Evolutionary conservation across 1,140 invertebrate genomes (phyloP).

Genomic region (Nomia melanderi): DNA sequence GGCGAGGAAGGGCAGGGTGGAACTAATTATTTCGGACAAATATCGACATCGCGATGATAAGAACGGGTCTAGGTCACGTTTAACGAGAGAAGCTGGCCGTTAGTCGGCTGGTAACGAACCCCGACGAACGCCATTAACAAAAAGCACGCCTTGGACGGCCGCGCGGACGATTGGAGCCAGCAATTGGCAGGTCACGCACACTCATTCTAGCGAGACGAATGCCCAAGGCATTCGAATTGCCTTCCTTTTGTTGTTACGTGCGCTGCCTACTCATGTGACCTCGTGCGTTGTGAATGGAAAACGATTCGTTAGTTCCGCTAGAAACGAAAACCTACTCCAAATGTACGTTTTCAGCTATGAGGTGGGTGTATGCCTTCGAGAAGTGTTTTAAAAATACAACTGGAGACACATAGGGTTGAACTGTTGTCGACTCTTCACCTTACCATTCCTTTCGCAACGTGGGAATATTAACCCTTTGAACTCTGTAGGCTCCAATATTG

Average conservation of each 20-base stretch:
- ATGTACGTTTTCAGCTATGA: neutral
- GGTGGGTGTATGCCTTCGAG: no score
- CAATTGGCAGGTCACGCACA: slow-evolving; percentile 58
- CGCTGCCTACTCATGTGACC: slow-evolving; percentile 18
- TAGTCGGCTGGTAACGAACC: slow-evolving; percentile 6
- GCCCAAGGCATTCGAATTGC: slow-evolving; percentile 50
- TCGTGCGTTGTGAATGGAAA: slow-evolving; percentile 23
- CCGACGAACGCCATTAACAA: slow-evolving; percentile 39
- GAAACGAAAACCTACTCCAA: neutral
- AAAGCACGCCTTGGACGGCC: slow-evolving; percentile 36
- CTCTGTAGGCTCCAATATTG: no score
- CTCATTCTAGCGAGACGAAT: slow-evolving; percentile 48
- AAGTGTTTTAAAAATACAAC: no score
- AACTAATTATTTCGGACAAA: slow-evolving; percentile 4
- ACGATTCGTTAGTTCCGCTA: slow-evolving; percentile 7
- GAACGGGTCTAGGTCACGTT: slow-evolving; percentile 5
- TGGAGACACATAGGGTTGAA: no score
- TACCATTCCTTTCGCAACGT: no score
- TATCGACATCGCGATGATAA: slow-evolving; percentile 15
- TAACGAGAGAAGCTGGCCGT: slow-evolving; percentile 1
- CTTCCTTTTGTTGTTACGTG: slow-evolving; percentile 55
- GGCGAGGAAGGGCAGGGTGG: neutral
- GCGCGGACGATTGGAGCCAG: slow-evolving; percentile 10
- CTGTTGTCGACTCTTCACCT: no score
- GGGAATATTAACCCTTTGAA: no score